Conservation (phyloP, 2,888 invertebrate species). For the Suillia variegata region DNA sequence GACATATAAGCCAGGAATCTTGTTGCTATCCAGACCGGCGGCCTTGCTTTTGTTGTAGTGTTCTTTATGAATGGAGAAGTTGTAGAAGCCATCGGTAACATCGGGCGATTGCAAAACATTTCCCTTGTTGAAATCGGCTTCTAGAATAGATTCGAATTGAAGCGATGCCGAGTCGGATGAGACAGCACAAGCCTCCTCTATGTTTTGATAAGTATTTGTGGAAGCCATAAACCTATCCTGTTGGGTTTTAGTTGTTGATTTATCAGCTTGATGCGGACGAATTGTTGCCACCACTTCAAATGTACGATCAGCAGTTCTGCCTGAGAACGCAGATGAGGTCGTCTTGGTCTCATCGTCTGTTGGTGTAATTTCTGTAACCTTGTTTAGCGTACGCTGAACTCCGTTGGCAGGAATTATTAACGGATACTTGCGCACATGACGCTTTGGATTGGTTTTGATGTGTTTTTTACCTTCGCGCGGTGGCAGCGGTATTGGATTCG, state of each 20-base stretch:
- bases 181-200: constrained; percentile 44
- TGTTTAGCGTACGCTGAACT: constrained; percentile 68
- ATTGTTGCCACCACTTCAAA: constrained; percentile 49
- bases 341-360: constrained; percentile 44
- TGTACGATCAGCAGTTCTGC: constrained; percentile 25
- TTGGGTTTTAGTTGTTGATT: constrained; percentile 31
- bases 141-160: constrained; percentile 60
- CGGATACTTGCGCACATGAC: constrained; percentile 82
- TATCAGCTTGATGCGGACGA: constrained; percentile 33
- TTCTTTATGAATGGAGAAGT: constrained; percentile 60
- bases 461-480: constrained; percentile 69
- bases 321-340: constrained; percentile 18
- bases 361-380: constrained; percentile 61
- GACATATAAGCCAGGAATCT: constrained; percentile 53
- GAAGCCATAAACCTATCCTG: constrained; percentile 39
- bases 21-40: constrained; percentile 47
- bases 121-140: constrained; percentile 53
- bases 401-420: constrained; percentile 74
- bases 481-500: constrained; percentile 78
- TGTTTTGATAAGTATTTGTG: constrained; percentile 51
- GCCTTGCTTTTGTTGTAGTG: constrained; percentile 56
- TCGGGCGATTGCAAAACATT: constrained; percentile 56
- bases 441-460: constrained; percentile 67
- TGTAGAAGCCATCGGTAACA: constrained; percentile 60
- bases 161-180: constrained; percentile 59